Evolutionary conservation across 2,113 vertebrate genomes (phyloP), one percentile per base, ranked within the genome.

Genomic region (Ctenodactylus gundi): DNA sequence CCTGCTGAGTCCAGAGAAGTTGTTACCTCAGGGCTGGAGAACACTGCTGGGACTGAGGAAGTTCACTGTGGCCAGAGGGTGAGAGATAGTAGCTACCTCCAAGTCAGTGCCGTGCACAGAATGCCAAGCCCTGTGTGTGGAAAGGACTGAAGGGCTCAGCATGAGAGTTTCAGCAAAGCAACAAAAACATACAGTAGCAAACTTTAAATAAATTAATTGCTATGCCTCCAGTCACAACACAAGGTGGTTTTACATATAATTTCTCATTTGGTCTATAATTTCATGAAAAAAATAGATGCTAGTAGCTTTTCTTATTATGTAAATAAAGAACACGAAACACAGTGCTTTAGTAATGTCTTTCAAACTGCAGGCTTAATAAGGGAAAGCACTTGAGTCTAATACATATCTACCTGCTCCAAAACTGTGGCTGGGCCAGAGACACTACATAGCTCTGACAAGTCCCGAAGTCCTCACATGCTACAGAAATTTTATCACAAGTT

Each of bases 231-330:
- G 27, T 49, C 4, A 18, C 12, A 49, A 49, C 36, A 39, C 6
- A 86, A 60, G 53, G 8, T 46, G 7, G 5, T 78, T 80, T 67
- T 58, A 72, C 11, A 14, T 58, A 29, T 15, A 70, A 65, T 91
- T 78, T 64, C 39, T 93, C 13, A 82, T 95, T 89, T 82, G 49
- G 17, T 84, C 20, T 84, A 58, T 51, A 78, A n/a, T 58, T 82
- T 76, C 15, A 39, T 90, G 53, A 77, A 53, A 39, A 58, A 23
- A 58, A 4, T 39, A 93, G 31, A 60, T 44, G 4, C 0, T 75
- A n/a, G 41, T 53, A 49, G 20, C 14, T 68, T 46, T 85, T 83
- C 34, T 10, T 51, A 21, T 12, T 84, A 64, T 51, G 1, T 65
- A 72, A 36, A 25, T 57, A 36, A 76, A 39, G 36, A 53, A 77